Percentiles rank a stretch among this genome's conserved stretches.
These are phyloP conservation scores for Anisognathus igniventris DNA, from an alignment of 2,797 vertebrate species.

Conservation along the genomic window DNA sequence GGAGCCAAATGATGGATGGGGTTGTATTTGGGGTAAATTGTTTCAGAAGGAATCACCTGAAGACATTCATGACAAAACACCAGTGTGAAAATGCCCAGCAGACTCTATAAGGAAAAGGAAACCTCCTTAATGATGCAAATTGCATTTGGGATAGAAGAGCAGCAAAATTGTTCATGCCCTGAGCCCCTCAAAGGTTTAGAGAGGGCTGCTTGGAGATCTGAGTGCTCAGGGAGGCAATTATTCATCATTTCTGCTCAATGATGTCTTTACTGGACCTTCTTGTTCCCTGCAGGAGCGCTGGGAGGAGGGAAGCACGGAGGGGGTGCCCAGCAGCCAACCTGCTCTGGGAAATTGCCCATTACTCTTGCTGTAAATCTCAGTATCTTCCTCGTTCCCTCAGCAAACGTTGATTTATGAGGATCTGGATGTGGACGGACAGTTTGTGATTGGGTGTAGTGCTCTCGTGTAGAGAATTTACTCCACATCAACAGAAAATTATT, in stretches of 20 bases:
- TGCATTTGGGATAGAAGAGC: background rate
- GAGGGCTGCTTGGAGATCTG: background rate
- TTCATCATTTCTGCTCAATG: slow-evolving; percentile 2
- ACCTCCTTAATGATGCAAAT: background rate
- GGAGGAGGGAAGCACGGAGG: background rate
- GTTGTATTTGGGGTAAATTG: background rate
- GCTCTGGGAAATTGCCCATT: slow-evolving; percentile 56
- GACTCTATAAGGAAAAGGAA: background rate
- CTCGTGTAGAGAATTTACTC: slow-evolving; percentile 76
- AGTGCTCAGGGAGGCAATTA: background rate
- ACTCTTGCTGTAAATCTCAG: slow-evolving; percentile 60
- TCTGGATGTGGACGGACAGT: slow-evolving; percentile 84
- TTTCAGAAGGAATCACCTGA: background rate
- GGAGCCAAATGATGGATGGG: background rate
- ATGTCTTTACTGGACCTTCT: background rate
- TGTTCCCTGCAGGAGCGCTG: background rate
- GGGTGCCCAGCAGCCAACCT: background rate
- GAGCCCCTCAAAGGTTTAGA: background rate
- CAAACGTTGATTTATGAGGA: slow-evolving; percentile 87
- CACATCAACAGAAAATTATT: slow-evolving; percentile 82
- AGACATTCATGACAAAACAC: background rate
- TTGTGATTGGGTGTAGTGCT: slow-evolving; percentile 80
- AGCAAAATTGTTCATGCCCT: background rate
- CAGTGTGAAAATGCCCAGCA: background rate
- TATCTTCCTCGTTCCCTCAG: slow-evolving; percentile 60